phyloP scores from a whole-genome alignment of 2,888 invertebrate species.

The Drosophila acutilabella region DNA sequence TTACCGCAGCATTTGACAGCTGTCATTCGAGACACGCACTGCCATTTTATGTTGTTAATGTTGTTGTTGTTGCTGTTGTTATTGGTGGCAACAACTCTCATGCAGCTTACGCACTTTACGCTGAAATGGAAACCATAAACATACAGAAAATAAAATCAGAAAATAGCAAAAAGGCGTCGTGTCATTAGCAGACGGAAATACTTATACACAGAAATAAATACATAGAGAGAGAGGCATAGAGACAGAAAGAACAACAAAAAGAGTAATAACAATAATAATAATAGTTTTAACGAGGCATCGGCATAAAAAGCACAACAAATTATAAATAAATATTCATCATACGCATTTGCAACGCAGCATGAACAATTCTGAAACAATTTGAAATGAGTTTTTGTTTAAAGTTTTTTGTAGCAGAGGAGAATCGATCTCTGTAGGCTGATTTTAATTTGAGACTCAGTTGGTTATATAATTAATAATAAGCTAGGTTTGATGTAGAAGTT shows the following conservation, averaged over 20 bases:
- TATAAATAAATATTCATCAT: slow-evolving; percentile 61
- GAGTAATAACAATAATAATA: slow-evolving; percentile 19
- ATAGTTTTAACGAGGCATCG: slow-evolving; percentile 34
- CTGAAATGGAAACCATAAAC: slow-evolving; percentile 56
- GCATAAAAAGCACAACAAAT: slow-evolving; percentile 35
- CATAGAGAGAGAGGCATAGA: not conserved
- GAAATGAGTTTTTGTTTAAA: no score
- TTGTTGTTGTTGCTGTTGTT: slow-evolving; percentile 21
- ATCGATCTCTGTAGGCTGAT: no score
- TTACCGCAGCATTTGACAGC: slow-evolving; percentile 68
- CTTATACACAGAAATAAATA: slow-evolving; percentile 26
- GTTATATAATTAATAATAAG: no score
- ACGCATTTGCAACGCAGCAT: slow-evolving; percentile 53
- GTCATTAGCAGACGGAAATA: slow-evolving; percentile 70
- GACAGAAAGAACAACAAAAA: slow-evolving; percentile 10
- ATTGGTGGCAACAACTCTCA: slow-evolving; percentile 22
- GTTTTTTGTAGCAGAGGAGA: no score
- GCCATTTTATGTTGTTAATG: slow-evolving; percentile 46
- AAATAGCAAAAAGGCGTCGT: slow-evolving; percentile 41
- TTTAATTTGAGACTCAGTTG: no score
- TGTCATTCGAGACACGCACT: slow-evolving; percentile 68
- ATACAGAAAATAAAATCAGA: slow-evolving; percentile 24
- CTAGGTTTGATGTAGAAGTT: no score
- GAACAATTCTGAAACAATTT: not conserved
- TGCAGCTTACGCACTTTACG: slow-evolving; percentile 76